Conservation (phyloP, 2,888 invertebrate genomes). For the Uloborus plumipes region DNA sequence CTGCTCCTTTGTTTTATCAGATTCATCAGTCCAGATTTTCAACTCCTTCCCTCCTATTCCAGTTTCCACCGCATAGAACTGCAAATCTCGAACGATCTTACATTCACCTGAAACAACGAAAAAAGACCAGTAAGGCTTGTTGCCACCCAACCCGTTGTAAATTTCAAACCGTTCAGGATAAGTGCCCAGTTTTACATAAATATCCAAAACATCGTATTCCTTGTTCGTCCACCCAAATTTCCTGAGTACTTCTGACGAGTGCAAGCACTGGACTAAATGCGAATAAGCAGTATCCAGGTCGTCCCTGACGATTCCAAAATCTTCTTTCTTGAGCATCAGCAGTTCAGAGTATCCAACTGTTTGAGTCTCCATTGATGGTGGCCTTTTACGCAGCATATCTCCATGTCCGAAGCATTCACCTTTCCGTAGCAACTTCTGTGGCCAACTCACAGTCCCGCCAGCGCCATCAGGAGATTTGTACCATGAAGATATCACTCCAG, state of each 20-base stretch:
- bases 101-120: constrained; percentile 29
- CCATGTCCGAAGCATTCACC: constrained; percentile 38
- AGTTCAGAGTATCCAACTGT: constrained; percentile 33
- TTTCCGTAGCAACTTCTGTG: constrained; percentile 10
- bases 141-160: not conserved
- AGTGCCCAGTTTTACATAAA: constrained; percentile 3
- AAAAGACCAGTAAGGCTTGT: constrained; percentile 21
- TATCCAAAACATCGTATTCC: constrained; percentile 27
- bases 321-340: constrained; percentile 9
- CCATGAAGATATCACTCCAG: constrained; percentile 22
- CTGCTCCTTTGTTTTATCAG: not conserved
- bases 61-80: not conserved
- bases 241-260: not conserved
- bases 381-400: constrained; percentile 13
- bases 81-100: constrained; percentile 13
- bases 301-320: constrained; percentile 13
- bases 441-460: constrained; percentile 3
- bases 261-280: not conserved
- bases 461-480: not conserved
- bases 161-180: constrained; percentile 21
- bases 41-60: not conserved
- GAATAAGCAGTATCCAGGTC: not conserved
- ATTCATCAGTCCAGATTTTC: not conserved
- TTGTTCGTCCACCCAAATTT: constrained; percentile 26
- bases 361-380: constrained; percentile 6